Evolutionary conservation across 2,888 invertebrate species (phyloP), one percentile per base, ranked within the genome.

Genomic region (Hylaea fasciaria): DNA sequence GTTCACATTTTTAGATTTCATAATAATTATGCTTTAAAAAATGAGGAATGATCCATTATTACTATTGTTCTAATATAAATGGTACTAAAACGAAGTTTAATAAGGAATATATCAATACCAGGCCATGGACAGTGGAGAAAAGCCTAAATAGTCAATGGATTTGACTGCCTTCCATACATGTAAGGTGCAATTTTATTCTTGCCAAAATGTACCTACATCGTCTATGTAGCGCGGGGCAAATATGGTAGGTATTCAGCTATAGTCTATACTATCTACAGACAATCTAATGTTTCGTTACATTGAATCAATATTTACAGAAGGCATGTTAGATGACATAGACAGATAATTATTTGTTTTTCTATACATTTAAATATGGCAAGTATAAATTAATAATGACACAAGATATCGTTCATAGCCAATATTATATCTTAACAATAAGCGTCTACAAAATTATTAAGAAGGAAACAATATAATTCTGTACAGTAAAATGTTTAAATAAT

Each of bases 401-500:
- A 29, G 13, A 43, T 40, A 58, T 55, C 16, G 32, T 60, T 74
- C 74, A 78, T 78, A 74, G 73, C 77, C 73, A 62, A 65, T 57
- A 65, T 48, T 57, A 61, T 51, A 7, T 39, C n/a, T 57, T 63
- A 64, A 57, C 16, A 13, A 47, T 57, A 53, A 58, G 53, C 53
- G 58, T 61, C 40, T 60, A 59, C 52, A 44, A 61, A 47, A 47
- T 17, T 22, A 50, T 49, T 55, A 66, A 35, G 16, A 56, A 57
- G 48, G 53, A 58, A 61, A 56, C 16, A 59, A 56, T 55, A 46
- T 55, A 11, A 37, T 56, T 73, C 70, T 75, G 73, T 80, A 79
- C 75, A 76, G 69, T 72, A 75, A 56, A 66, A 69, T 74, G 70
- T 72, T 65, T 67, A 72, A 65, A 71, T 73, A 43, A 56, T 68